Conservation (phyloP, 2,888 invertebrate species). For the Lasius fuliginosus region DNA sequence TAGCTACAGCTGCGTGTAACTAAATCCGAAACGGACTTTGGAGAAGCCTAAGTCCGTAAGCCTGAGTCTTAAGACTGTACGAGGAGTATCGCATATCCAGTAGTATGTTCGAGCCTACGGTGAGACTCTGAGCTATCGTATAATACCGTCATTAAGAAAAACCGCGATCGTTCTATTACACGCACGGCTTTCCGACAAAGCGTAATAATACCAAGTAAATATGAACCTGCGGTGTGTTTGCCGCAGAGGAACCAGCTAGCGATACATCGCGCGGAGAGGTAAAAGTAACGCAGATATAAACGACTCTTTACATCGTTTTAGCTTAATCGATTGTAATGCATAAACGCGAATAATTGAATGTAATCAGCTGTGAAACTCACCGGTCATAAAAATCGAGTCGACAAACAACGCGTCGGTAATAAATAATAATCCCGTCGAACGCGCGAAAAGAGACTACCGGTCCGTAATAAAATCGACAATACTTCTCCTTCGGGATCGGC, state of each 20-base stretch:
- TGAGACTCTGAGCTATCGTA: slow-evolving; percentile 26
- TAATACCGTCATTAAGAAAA: slow-evolving; percentile 56
- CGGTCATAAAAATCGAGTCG: slow-evolving; percentile 17
- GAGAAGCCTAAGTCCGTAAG: not conserved
- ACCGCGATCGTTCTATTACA: slow-evolving; percentile 50
- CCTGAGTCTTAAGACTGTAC: not conserved
- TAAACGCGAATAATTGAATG: not conserved
- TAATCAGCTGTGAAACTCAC: not conserved
- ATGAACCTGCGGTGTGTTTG: slow-evolving; percentile 36
- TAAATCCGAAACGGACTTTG: slow-evolving; percentile 8
- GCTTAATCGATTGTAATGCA: slow-evolving; percentile 48
- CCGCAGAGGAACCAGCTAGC: slow-evolving; percentile 1
- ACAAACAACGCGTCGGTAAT: slow-evolving; percentile 2
- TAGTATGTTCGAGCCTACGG: slow-evolving; percentile 38
- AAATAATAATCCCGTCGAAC: slow-evolving; percentile 27
- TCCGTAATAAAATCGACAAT: slow-evolving; percentile 42
- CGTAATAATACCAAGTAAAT: slow-evolving; percentile 59
- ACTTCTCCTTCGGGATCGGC: slow-evolving; percentile 34
- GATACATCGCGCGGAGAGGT: slow-evolving; percentile 19
- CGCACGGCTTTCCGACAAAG: slow-evolving; percentile 23
- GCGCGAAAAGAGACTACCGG: not conserved
- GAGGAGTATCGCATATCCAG: slow-evolving; percentile 26
- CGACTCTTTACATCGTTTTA: slow-evolving; percentile 29
- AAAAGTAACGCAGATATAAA: slow-evolving; percentile 10
- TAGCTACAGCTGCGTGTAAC: not conserved